Evolutionary conservation across 2,113 vertebrate genomes (phyloP), one percentile per base, ranked within the genome.

Genomic region (Anas platyrhynchos): DNA sequence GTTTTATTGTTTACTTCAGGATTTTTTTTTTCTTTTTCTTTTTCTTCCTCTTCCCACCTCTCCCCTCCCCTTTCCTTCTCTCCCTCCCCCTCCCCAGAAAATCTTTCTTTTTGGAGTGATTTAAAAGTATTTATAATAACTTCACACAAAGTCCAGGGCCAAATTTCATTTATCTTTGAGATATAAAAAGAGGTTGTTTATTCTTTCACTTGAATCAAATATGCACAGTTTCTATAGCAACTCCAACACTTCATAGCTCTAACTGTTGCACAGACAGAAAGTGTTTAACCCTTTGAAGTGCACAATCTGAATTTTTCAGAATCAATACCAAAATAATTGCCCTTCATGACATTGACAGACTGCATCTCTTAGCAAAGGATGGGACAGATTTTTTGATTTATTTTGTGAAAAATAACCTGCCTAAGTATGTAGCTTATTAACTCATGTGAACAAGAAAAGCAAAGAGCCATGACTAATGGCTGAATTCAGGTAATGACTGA

Each of bases 141-240:
- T 91, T 83, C 84, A 88, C n/a, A 52, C 48, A 85, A 91, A 91
- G 73, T 87, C 92, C 66, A 67, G 76, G 80, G 16, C 26, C 84
- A 91, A 43, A 66, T 91, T 88, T 96, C 82, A 44, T 77, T 92
- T 93, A 69, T 73, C 41, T 91, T 61, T 21, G 59, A 90, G 81
- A 38, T 78, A 86, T 56, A 88, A 94, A 80, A 95, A 90, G 63
- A 55, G 31, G 59, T 68, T 96, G 91, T 95, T 97, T 89, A 89
- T 81, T 88, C 75, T 88, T 96, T 90, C 83, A 78, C 66, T 76
- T 65, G 74, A 93, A 84, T 89, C 92, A 66, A 94, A 82, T 50
- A 46, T 85, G 62, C 43, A 41, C 73, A 48, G 96, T 97, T 96
- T 84, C 96, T 61, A 96, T 97, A 92, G 96, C 83, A 96, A 96